Conservation (phyloP, 2,797 vertebrate species). For the Melanogrammus aeglefinus region DNA sequence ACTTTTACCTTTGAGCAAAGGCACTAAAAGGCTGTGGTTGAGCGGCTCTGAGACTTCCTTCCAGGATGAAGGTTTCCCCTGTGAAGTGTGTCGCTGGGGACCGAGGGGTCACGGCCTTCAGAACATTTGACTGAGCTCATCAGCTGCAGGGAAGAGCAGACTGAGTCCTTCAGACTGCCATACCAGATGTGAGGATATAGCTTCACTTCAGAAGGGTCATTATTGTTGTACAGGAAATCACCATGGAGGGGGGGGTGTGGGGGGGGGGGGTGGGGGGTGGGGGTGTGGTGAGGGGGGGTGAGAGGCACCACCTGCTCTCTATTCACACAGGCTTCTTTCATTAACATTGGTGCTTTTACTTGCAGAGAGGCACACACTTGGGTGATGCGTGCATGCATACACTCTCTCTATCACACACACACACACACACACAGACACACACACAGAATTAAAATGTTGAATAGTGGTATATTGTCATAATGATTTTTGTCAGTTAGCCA, state of each 20-base stretch:
- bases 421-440: neutral
- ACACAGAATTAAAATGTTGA: neutral
- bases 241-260: conserved; percentile 8
- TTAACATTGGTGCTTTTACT: conserved; percentile 9
- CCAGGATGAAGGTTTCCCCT: conserved; percentile 38
- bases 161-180: conserved; percentile 31
- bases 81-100: conserved; percentile 41
- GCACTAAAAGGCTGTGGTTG: conserved; percentile 35
- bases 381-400: too few species aligned
- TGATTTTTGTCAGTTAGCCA: neutral
- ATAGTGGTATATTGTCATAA: neutral
- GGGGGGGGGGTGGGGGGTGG: neutral
- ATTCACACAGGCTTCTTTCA: conserved; percentile 4
- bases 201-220: conserved; percentile 41
- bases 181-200: conserved; percentile 45
- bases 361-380: neutral
- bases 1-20: conserved; percentile 29
- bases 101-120: conserved; percentile 47
- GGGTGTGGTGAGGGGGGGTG: neutral
- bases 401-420: too few species aligned
- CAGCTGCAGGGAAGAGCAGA: conserved; percentile 38
- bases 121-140: conserved; percentile 60
- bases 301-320: conserved; percentile 22
- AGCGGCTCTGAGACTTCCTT: conserved; percentile 23
- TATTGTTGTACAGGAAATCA: conserved; percentile 37